Conservation (phyloP, 2,888 invertebrate genomes). For the Psylliodes chrysocephalus region DNA sequence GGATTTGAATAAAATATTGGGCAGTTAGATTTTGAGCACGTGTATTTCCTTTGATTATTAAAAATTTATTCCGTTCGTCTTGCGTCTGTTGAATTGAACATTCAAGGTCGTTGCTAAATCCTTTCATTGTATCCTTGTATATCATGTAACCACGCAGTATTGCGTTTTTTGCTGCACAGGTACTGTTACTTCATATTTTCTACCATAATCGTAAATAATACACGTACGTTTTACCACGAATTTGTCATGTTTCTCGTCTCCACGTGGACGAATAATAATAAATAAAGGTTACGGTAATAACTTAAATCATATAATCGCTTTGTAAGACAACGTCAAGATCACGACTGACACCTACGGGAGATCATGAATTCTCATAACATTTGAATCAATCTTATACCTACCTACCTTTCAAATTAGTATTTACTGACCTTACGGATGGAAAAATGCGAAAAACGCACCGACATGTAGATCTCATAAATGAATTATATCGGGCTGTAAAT, state of each 20-base stretch:
- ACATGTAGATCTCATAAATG: slow-evolving; percentile 18
- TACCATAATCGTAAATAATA: not conserved
- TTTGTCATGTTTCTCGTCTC: not conserved
- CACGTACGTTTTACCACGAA: not conserved
- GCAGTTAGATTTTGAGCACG: no score
- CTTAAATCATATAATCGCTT: slow-evolving; percentile 27
- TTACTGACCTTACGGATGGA: slow-evolving; percentile 22
- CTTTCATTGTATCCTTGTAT: no score
- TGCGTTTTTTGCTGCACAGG: no score
- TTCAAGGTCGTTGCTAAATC: no score
- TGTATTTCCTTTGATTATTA: no score
- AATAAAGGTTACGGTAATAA: slow-evolving; percentile 3
- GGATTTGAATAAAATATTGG: no score
- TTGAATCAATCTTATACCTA: slow-evolving; percentile 30
- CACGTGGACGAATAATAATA: slow-evolving; percentile 6
- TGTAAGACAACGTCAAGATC: slow-evolving; percentile 34
- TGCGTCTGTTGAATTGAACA: no score
- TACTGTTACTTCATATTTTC: not conserved
- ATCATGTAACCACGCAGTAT: no score
- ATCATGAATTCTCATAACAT: slow-evolving; percentile 32
- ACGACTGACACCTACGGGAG: slow-evolving; percentile 47
- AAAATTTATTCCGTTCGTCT: no score
- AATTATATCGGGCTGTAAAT: no score
- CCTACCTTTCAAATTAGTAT: slow-evolving; percentile 30
- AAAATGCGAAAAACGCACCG: slow-evolving; percentile 13